Evolutionary conservation across 35 echinoderm and acorn worm species (phyloP).

Genomic region (Diadema setosum): DNA sequence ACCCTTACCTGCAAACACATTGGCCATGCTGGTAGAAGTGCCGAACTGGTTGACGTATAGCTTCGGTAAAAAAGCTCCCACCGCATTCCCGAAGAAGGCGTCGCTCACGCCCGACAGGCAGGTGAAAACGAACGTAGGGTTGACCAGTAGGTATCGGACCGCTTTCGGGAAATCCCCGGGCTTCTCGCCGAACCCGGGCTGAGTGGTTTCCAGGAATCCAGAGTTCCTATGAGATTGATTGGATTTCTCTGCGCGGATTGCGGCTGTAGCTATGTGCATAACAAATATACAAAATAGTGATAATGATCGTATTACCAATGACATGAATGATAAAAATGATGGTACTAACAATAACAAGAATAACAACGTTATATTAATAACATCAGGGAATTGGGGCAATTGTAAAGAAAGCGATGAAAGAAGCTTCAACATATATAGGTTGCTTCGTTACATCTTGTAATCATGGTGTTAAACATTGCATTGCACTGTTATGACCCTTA

Average conservation of each 20-base stretch:
- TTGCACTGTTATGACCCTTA: no score
- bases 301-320: not conserved
- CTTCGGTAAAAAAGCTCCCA: not conserved
- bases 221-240: not conserved
- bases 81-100: not conserved
- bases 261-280: not conserved
- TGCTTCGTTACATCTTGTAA: no score
- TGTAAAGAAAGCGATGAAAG: no score
- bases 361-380: not conserved
- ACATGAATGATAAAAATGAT: not conserved
- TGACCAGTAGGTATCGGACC: not conserved
- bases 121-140: not conserved
- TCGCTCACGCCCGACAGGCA: not conserved
- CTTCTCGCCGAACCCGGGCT: not conserved
- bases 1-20: not conserved
- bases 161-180: not conserved
- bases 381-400: not conserved
- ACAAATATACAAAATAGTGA: not conserved
- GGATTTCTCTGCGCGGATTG: not conserved
- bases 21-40: not conserved
- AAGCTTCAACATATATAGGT: no score
- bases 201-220: not conserved
- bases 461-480: no score
- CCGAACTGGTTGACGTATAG: slow-evolving; percentile 3
- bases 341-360: not conserved